These are phyloP conservation scores for Rhipidura dahli DNA, from an alignment of 2,113 vertebrate species.

Conservation along the genomic window DNA sequence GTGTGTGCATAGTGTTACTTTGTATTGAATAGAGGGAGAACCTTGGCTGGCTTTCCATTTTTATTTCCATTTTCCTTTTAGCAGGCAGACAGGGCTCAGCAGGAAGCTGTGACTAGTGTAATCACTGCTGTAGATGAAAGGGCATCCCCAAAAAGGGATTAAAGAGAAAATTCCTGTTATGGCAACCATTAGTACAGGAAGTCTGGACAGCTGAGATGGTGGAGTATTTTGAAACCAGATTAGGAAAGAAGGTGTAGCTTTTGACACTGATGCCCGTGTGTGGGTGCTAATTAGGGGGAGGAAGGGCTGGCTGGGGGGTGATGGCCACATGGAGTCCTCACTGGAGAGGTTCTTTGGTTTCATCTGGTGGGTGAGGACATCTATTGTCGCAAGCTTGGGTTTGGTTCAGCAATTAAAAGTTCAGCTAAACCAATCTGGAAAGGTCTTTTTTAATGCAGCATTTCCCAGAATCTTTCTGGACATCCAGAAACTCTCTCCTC, in stretches of 20 bases:
- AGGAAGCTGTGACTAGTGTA: conserved; percentile 6
- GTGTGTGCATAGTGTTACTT: not conserved
- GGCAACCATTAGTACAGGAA: conserved; percentile 39
- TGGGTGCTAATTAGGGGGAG: not conserved
- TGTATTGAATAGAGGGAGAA: not conserved
- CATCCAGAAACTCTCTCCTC: not conserved
- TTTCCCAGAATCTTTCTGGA: not conserved
- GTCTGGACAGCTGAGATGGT: not conserved
- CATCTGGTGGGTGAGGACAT: not conserved
- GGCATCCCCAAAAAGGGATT: conserved; percentile 4
- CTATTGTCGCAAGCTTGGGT: not conserved
- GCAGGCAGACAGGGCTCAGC: not conserved
- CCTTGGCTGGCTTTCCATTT: not conserved
- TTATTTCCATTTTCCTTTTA: not conserved
- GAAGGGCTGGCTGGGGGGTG: not conserved
- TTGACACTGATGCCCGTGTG: not conserved
- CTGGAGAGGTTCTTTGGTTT: not conserved
- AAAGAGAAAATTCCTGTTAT: conserved; percentile 36
- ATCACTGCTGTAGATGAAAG: conserved; percentile 11
- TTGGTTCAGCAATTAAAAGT: not conserved
- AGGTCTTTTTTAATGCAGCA: not conserved
- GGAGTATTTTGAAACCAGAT: not conserved
- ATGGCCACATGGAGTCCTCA: not conserved
- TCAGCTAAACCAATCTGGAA: not conserved
- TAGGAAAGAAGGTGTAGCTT: conserved; percentile 25